Conservation (phyloP, 2,888 invertebrate genomes). For the Acanthosepion pharaonis region DNA sequence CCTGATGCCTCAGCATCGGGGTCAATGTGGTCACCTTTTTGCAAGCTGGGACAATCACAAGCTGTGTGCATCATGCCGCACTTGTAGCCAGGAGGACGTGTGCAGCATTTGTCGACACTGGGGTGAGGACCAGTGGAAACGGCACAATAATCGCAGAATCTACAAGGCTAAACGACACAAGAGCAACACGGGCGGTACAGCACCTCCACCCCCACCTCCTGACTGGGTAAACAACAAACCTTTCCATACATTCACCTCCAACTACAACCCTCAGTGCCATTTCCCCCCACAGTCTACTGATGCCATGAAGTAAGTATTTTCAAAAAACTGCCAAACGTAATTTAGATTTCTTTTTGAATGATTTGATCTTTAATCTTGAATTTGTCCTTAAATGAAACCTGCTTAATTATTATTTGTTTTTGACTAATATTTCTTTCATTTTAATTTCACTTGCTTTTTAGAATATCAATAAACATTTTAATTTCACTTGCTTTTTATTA, state of each 20-base stretch:
- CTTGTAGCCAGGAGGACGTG: constrained; percentile 40
- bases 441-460: no score
- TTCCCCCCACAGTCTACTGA: neutral
- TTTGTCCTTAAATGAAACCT: no score
- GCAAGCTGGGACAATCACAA: constrained; percentile 46
- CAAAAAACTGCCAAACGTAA: neutral
- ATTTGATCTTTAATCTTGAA: no score
- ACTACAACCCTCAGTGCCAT: constrained; percentile 36
- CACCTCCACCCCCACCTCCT: neutral
- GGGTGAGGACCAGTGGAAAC: constrained; percentile 36
- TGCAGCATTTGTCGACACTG: constrained; percentile 38
- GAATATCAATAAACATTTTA: no score
- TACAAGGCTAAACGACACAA: constrained; percentile 40
- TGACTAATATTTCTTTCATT: no score
- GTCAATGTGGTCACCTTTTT: constrained; percentile 46
- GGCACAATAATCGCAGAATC: constrained; percentile 44
- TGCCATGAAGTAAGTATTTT: constrained; percentile 43
- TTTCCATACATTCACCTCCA: constrained; percentile 35
- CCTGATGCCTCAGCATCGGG: constrained; percentile 47
- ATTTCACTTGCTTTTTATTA: no score
- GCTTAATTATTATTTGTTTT: no score
- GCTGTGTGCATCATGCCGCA: constrained; percentile 43
- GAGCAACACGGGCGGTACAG: neutral
- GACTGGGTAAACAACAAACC: constrained; percentile 39
- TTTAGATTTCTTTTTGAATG: no score